Base-by-base conservation (phyloP, 2,797 vertebrate species). In the Sebastes iracundus region DNA sequence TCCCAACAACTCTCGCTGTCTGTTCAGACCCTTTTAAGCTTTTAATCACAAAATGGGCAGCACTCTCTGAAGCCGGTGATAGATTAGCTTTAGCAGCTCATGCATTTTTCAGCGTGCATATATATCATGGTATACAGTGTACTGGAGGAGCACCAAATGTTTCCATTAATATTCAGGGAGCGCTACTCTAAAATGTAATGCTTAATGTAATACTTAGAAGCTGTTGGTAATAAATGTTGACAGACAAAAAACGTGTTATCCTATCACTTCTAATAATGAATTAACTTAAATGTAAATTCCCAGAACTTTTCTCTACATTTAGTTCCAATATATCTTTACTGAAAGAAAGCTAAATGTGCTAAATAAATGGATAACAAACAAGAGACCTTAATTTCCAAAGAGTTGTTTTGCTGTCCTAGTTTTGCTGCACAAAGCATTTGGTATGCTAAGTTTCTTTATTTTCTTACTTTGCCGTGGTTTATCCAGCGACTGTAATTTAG, bases 401-500 rank as follows among this genome's bases (percentile, higher is more conserved):
- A 65, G 59, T 64, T 76, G 38, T 69, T 81, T 70, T 70, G 5
- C n/a, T 63, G 65, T 64, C 63, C 69, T 69, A 59, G 56, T 81
- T 83, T 67, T 75, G 42, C 30, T 66, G 56, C 28, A 42, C 64
- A 62, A 76, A 81, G 61, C 38, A 46, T 69, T 81, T 60, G 80
- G 72, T 59, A 53, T 64, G 42, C 71, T 49, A 79, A 59, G 49
- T 71, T 85, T 80, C 53, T 84, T 83, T 76, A 71, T 90, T 88
- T 89, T 74, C 69, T 82, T 28, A 80, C 79, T 87, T 84, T 73
- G 77, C 82, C 1, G 81, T 81, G 92, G 94, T 95, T 95, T 93
- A 93, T 92, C 79, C 23, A 42, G 28, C 5, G 23, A 84, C 90
- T 94, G 78, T 94, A 92, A 96, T 95, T 93, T 92, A 77, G 77